These are phyloP conservation scores for Nothocercus julius DNA, from an alignment of 2,113 vertebrate genomes.

Conservation along the genomic window DNA sequence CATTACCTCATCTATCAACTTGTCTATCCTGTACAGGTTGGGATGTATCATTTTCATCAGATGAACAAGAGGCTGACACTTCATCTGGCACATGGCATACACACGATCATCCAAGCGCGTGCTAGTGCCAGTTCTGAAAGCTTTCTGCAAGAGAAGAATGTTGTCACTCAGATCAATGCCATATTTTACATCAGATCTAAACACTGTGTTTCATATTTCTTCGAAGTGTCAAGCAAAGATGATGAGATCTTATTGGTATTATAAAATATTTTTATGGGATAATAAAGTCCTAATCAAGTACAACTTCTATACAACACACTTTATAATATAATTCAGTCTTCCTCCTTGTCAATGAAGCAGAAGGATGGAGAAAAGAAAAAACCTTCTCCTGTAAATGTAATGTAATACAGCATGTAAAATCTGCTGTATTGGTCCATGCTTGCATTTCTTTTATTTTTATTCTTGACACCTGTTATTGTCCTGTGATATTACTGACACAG, in stretches of 20 bases:
- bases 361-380: neutral
- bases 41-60: slow-evolving; percentile 94
- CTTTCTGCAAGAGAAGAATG: slow-evolving; percentile 82
- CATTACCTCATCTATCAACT: slow-evolving; percentile 90
- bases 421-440: neutral
- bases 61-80: slow-evolving; percentile 91
- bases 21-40: slow-evolving; percentile 93
- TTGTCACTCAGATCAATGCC: neutral
- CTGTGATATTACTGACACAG: neutral
- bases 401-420: neutral
- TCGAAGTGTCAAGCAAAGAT: neutral
- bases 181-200: neutral
- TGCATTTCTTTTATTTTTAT: neutral
- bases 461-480: neutral
- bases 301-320: neutral
- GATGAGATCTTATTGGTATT: neutral
- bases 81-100: slow-evolving; percentile 97
- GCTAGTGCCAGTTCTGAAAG: slow-evolving; percentile 90
- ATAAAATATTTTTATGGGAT: neutral
- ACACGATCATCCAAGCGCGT: slow-evolving; percentile 95
- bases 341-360: neutral
- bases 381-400: too few species aligned
- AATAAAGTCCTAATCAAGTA: neutral
- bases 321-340: neutral
- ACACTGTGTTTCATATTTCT: neutral